Evolutionary conservation across 2,113 vertebrate species (phyloP).

Genomic region (Bothrops jararaca): DNA sequence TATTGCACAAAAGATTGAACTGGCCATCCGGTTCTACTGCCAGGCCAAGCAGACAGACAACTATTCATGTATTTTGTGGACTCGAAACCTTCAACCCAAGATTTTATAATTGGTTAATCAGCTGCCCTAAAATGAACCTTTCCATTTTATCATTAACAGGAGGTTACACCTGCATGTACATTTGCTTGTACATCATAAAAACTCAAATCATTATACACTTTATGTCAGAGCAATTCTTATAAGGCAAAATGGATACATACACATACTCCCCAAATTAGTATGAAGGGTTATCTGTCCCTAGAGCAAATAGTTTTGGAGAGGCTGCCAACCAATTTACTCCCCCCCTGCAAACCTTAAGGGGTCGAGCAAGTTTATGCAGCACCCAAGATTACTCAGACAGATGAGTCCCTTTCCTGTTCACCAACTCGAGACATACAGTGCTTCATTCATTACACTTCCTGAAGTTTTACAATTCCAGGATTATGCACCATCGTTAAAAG

Average conservation of each 20-base stretch:
- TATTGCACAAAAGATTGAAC: too few species aligned
- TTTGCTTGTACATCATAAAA: not conserved
- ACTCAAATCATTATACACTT: not conserved
- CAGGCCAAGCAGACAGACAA: not conserved
- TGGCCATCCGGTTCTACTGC: not conserved
- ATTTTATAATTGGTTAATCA: not conserved
- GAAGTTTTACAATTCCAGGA: not conserved
- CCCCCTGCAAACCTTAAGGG: not conserved
- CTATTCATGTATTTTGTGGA: not conserved
- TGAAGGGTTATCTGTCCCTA: not conserved
- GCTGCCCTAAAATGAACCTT: not conserved
- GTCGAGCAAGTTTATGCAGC: not conserved
- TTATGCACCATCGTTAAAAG: not conserved
- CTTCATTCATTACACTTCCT: not conserved
- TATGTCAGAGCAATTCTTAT: not conserved
- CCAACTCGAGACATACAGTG: not conserved
- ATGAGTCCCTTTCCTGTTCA: not conserved
- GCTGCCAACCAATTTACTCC: not conserved
- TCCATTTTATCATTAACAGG: not conserved
- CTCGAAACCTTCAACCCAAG: not conserved
- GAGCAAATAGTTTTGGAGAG: not conserved
- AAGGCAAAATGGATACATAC: not conserved
- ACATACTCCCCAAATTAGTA: not conserved
- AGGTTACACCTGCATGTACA: not conserved
- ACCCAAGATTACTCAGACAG: not conserved